These are phyloP conservation scores for Spodoptera exigua DNA, from an alignment of 2,888 invertebrate species.

Conservation along the genomic window DNA sequence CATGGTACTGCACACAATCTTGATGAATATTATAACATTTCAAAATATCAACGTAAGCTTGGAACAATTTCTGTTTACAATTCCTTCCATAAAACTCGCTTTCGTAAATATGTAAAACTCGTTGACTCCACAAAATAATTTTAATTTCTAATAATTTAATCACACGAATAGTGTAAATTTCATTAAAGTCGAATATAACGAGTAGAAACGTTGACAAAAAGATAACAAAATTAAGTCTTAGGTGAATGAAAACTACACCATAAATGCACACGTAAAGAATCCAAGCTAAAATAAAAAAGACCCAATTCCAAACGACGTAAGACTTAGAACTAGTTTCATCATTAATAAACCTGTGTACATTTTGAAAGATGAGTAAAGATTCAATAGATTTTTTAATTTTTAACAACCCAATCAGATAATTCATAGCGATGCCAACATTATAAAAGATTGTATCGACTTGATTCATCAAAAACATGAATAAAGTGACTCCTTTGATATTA, in stretches of 20 bases:
- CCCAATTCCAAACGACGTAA: no score
- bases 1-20: not conserved
- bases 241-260: not conserved
- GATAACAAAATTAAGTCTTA: not conserved
- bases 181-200: constrained; percentile 17
- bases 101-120: not conserved
- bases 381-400: no score
- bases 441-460: no score
- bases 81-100: not conserved
- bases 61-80: constrained; percentile 12
- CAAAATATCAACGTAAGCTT: constrained; percentile 7
- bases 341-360: no score
- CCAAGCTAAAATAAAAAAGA: no score
- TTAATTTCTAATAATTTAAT: constrained; percentile 17
- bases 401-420: no score
- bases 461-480: no score
- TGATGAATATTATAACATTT: constrained; percentile 12
- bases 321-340: no score
- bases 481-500: no score
- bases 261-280: no score
- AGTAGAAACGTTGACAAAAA: not conserved
- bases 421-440: no score
- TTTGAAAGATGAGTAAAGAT: no score
- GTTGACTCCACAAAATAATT: constrained; percentile 25
- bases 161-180: constrained; percentile 15